Base-by-base conservation (phyloP, 2,113 vertebrate species). In the Lophochroa leadbeateri region DNA sequence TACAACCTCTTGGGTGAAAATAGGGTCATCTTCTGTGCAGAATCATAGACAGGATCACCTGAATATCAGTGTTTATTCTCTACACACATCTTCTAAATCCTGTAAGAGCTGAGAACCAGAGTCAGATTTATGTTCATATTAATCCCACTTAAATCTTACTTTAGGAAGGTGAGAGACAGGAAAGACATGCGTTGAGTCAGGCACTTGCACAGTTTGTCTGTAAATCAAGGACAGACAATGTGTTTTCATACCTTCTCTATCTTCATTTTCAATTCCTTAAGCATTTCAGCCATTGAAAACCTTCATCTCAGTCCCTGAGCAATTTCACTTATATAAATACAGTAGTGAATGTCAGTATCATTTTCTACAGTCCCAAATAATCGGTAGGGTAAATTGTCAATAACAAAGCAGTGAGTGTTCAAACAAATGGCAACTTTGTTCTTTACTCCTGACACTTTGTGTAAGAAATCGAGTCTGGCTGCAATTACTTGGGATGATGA, bases 141-240 rank as follows among this genome's bases (percentile, higher is more conserved):
- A 87, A 58, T 87, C 39, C 43, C 41, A 52, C 53, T 92, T 84
- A 85, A 91, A 92, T 96, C 77, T 88, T 86, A 67, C 29, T 81
- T 93, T 58, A 60, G 61, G 43, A 91, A 89, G 50, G 78, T 78
- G 81, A 75, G 60, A 92, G 64, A 88, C 74, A 63, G 61, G 17
- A 83, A 80, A 93, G 46, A 60, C 0, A 0, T 61, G 37, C 3
- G 2, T 81, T 68, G 55, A 92, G 82, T 82, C 76, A 86, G 72
- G 71, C 83, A 64, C 39, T 87, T 52, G 44, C 74, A 78, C 43
- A 61, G 82, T 46, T 75, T 65, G 33, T 86, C 78, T 91, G 21
- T 82, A 20, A 85, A 65, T 94, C 81, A 91, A 94, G 91, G 91
- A 87, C 91, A 94, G 92, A 78, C 50, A 86, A 35, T 21, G 4